Conservation (phyloP, 1,140 invertebrate genomes). For the Drosophila paulistorum region DNA sequence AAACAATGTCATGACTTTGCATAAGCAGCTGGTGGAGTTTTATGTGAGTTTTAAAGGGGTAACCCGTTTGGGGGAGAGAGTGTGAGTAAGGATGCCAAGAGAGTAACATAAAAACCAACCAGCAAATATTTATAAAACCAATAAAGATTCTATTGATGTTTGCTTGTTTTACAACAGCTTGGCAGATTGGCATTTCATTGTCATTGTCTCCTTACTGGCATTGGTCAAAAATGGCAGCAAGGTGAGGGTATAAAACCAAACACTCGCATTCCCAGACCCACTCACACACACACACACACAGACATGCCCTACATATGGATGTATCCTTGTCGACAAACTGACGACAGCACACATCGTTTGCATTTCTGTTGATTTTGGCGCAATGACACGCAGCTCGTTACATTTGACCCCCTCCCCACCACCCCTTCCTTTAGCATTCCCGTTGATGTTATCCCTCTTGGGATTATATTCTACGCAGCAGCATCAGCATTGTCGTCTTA, state of each 20-base stretch:
- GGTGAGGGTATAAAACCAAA: constrained; percentile 12
- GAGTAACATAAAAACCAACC: neutral
- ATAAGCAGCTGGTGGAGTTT: constrained; percentile 36
- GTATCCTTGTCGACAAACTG: constrained; percentile 29
- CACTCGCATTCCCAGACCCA: neutral
- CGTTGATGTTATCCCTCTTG: too few species aligned
- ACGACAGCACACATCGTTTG: constrained; percentile 73
- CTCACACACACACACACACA: constrained; percentile 13
- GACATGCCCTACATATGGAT: constrained; percentile 15
- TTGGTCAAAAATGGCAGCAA: constrained; percentile 28
- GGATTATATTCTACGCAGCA: constrained; percentile 28
- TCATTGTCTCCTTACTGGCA: constrained; percentile 32
- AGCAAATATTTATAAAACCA: constrained; percentile 72
- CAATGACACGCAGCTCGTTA: constrained; percentile 78
- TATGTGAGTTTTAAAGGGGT: constrained; percentile 25
- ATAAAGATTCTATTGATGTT: constrained; percentile 75
- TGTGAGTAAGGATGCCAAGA: neutral
- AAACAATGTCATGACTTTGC: constrained; percentile 53
- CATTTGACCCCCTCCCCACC: constrained; percentile 38
- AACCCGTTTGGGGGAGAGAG: neutral
- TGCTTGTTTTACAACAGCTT: constrained; percentile 63
- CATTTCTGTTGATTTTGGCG: constrained; percentile 79
- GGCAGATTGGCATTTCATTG: constrained; percentile 66
- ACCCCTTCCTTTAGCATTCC: neutral
- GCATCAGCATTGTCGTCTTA: constrained; percentile 16